Evolutionary conservation across 2,888 invertebrate species (phyloP).

Genomic region (Dorcus parallelipipedus): DNA sequence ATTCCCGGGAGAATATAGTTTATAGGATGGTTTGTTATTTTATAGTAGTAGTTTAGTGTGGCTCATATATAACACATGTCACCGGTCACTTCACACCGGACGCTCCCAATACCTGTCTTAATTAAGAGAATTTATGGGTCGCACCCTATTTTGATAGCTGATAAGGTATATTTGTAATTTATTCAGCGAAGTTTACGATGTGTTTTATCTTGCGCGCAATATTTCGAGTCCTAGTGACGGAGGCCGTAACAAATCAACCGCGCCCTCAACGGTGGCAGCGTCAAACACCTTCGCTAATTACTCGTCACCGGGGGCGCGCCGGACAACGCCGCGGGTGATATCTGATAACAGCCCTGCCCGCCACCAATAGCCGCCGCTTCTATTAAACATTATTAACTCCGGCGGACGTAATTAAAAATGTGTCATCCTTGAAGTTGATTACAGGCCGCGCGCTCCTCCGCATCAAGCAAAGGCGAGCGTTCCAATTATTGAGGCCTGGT

Average conservation of each 20-base stretch:
- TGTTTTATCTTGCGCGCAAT: constrained; percentile 40
- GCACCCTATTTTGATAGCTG: constrained; percentile 40
- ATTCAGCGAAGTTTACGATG: constrained; percentile 38
- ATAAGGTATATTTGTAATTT: constrained; percentile 36
- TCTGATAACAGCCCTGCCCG: constrained; percentile 28
- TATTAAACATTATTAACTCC: constrained; percentile 18
- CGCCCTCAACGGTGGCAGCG: constrained; percentile 27
- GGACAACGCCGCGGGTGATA: constrained; percentile 26
- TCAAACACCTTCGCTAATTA: constrained; percentile 35
- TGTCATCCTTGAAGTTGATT: constrained; percentile 10
- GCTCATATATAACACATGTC: constrained; percentile 33
- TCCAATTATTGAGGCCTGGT: constrained; percentile 38
- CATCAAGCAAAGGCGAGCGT: too few species aligned
- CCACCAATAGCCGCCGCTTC: constrained; percentile 23
- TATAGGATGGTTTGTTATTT: too few species aligned
- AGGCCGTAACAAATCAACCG: constrained; percentile 36
- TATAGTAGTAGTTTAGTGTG: too few species aligned
- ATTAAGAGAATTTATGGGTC: constrained; percentile 43
- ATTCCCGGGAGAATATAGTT: too few species aligned
- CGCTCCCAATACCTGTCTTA: constrained; percentile 37
- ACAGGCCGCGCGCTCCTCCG: too few species aligned
- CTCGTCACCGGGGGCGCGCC: constrained; percentile 30
- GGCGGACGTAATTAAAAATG: constrained; percentile 14
- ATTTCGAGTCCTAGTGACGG: constrained; percentile 34
- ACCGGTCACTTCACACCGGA: constrained; percentile 36